Evolutionary conservation across 2,888 invertebrate genomes (phyloP).

Genomic region (Pristionchus japonicus): DNA sequence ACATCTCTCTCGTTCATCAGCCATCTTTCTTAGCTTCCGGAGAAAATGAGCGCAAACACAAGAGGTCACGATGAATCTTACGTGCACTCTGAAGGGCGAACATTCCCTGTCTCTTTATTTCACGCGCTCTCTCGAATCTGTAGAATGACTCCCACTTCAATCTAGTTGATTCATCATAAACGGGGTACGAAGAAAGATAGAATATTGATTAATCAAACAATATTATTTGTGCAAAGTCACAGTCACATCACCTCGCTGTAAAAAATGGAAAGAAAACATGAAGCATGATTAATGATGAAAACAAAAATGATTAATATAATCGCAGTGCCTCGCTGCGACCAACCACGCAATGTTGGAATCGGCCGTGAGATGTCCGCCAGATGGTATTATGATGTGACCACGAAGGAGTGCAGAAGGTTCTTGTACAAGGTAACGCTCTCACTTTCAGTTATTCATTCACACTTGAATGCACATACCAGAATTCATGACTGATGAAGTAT

Average conservation of each 20-base stretch:
- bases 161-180: too few relatives aligned
- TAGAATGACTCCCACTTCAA: too few relatives aligned
- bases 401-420: slow-evolving; percentile 63
- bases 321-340: slow-evolving; percentile 39
- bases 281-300: neutral
- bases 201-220: neutral
- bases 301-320: neutral
- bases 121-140: neutral
- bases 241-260: too few relatives aligned
- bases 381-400: slow-evolving; percentile 69
- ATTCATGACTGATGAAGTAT: too few relatives aligned
- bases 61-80: neutral
- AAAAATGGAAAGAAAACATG: too few relatives aligned
- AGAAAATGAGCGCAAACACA: neutral
- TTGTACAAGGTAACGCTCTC: slow-evolving; percentile 50
- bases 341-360: slow-evolving; percentile 28
- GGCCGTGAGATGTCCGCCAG: slow-evolving; percentile 43
- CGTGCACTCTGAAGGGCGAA: neutral
- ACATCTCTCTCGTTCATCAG: neutral
- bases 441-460: too few relatives aligned
- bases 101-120: neutral
- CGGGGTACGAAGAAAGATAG: too few relatives aligned
- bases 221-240: neutral
- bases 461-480: too few relatives aligned
- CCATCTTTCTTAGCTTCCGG: neutral